Conservation (phyloP, 2,888 invertebrate species). For the Lymantria dispar region DNA sequence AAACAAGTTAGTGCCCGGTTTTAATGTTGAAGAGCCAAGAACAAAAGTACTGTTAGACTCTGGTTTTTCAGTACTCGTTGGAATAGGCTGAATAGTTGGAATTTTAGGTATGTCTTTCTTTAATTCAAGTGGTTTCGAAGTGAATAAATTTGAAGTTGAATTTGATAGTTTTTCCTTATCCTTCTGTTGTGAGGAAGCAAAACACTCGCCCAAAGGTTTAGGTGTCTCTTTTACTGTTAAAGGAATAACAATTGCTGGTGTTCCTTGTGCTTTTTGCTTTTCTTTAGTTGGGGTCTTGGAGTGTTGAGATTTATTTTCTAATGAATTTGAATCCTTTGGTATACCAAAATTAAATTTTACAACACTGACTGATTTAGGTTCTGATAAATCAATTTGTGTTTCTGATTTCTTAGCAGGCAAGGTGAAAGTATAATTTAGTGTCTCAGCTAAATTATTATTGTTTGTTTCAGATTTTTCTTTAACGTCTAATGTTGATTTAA, state of each 20-base stretch:
- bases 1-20: slow-evolving; percentile 33
- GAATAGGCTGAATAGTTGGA: background rate
- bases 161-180: slow-evolving; percentile 6
- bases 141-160: slow-evolving; percentile 2
- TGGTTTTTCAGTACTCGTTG: slow-evolving; percentile 12
- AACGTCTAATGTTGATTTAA: slow-evolving; percentile 13
- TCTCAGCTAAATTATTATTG: slow-evolving; percentile 55
- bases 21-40: slow-evolving; percentile 26
- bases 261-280: slow-evolving; percentile 49
- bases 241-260: slow-evolving; percentile 41
- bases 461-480: slow-evolving; percentile 55
- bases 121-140: background rate
- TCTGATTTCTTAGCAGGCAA: slow-evolving; percentile 38
- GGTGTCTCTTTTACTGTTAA: slow-evolving; percentile 5
- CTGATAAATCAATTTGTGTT: slow-evolving; percentile 23
- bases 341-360: slow-evolving; percentile 54
- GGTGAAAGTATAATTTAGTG: slow-evolving; percentile 47
- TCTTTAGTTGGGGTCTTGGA: slow-evolving; percentile 24
- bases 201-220: slow-evolving; percentile 4
- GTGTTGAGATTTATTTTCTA: slow-evolving; percentile 18
- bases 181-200: slow-evolving; percentile 6
- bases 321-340: slow-evolving; percentile 31
- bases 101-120: slow-evolving; percentile 13
- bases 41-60: slow-evolving; percentile 30
- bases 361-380: slow-evolving; percentile 25